Conservation (phyloP, 2,888 invertebrate genomes). For the Dorcus hopei region DNA sequence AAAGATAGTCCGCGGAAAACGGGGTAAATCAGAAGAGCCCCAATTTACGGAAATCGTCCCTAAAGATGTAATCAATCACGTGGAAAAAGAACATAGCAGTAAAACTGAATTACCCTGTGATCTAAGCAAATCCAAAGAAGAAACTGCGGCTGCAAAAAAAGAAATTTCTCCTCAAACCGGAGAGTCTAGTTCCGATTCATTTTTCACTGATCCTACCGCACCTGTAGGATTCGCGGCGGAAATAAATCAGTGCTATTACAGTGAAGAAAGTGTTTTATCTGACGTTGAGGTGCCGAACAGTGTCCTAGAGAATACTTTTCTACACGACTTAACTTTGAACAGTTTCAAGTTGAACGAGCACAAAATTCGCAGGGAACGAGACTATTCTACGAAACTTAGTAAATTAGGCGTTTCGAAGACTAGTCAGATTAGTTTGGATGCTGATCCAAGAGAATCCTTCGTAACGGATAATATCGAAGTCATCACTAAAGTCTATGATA, state of each 20-base stretch:
- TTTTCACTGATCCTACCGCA: slow-evolving; percentile 70
- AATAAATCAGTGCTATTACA: slow-evolving; percentile 62
- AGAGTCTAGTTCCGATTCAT: slow-evolving; percentile 67
- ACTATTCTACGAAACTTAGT: slow-evolving; percentile 39
- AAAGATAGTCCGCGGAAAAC: slow-evolving; percentile 51
- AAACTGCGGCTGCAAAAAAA: not conserved
- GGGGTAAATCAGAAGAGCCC: slow-evolving; percentile 40
- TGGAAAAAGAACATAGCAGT: slow-evolving; percentile 17
- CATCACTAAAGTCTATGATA: slow-evolving; percentile 25
- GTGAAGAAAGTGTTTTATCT: slow-evolving; percentile 55
- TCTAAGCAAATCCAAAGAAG: not conserved
- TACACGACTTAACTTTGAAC: slow-evolving; percentile 41
- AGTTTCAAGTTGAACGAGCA: slow-evolving; percentile 47
- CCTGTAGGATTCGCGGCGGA: slow-evolving; percentile 59
- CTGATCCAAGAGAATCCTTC: slow-evolving; percentile 37
- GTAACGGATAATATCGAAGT: slow-evolving; percentile 38
- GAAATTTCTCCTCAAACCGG: slow-evolving; percentile 51
- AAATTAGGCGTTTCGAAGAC: slow-evolving; percentile 48
- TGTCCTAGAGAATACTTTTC: slow-evolving; percentile 28
- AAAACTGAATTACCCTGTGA: slow-evolving; percentile 6
- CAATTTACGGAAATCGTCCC: slow-evolving; percentile 40
- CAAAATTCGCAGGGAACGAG: slow-evolving; percentile 38
- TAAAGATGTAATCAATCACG: slow-evolving; percentile 7
- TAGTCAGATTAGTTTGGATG: slow-evolving; percentile 47
- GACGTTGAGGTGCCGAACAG: slow-evolving; percentile 37